Conservation (phyloP, 2,797 vertebrate species). For the Galaxias olidus region DNA sequence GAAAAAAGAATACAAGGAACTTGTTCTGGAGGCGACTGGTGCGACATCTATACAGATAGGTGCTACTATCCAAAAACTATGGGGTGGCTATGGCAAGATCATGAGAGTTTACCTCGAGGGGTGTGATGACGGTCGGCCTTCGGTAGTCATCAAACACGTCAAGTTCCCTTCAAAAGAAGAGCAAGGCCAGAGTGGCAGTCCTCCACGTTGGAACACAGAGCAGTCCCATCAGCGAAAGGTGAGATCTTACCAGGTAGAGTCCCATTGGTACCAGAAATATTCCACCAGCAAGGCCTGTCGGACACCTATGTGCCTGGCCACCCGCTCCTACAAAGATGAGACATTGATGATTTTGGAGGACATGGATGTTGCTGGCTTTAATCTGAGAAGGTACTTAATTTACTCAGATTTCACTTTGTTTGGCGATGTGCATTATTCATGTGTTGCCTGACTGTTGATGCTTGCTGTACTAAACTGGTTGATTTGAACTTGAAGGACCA, state of each 20-base stretch:
- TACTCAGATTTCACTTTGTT: no score
- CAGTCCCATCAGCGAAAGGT: slow-evolving; percentile 75
- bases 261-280: slow-evolving; percentile 78
- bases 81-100: slow-evolving; percentile 79
- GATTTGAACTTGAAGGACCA: slow-evolving; percentile 48
- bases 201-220: slow-evolving; percentile 65
- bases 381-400: slow-evolving; percentile 59
- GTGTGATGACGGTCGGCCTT: slow-evolving; percentile 53
- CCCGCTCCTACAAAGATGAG: slow-evolving; percentile 70
- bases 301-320: slow-evolving; percentile 69
- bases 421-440: no score
- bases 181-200: slow-evolving; percentile 28
- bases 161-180: slow-evolving; percentile 60
- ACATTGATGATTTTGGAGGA: slow-evolving; percentile 79
- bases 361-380: slow-evolving; percentile 71
- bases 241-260: slow-evolving; percentile 78
- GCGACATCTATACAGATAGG: slow-evolving; percentile 64
- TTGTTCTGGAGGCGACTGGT: slow-evolving; percentile 66
- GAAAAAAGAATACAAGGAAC: slow-evolving; percentile 70
- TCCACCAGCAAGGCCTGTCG: slow-evolving; percentile 61
- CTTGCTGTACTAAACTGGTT: background rate
- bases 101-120: slow-evolving; percentile 70
- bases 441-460: no score
- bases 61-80: slow-evolving; percentile 71
- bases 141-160: slow-evolving; percentile 76